Conservation (phyloP, 2,888 invertebrate species). For the Oxyscelio sp. region DNA sequence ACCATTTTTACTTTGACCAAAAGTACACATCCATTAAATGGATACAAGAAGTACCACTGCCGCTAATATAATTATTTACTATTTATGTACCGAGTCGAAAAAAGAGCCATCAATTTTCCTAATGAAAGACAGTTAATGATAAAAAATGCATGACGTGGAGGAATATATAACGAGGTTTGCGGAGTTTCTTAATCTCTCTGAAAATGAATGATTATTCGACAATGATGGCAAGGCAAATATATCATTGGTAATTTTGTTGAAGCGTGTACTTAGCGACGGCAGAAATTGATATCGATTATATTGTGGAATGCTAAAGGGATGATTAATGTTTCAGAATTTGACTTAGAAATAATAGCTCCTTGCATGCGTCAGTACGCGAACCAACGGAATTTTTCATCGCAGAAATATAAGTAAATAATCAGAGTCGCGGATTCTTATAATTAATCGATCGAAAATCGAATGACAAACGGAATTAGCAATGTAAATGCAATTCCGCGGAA, state of each 20-base stretch:
- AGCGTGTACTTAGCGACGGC: constrained; percentile 68
- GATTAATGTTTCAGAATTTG: constrained; percentile 65
- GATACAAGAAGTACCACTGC: constrained; percentile 20
- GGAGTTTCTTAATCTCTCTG: constrained; percentile 44
- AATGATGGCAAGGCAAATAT: constrained; percentile 59
- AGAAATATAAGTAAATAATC: constrained; percentile 30
- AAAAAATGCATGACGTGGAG: constrained; percentile 52
- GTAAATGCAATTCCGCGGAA: constrained; percentile 50
- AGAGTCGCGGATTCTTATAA: constrained; percentile 21
- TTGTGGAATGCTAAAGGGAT: constrained; percentile 64
- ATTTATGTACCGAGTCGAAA: constrained; percentile 10
- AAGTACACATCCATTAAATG: too few species aligned
- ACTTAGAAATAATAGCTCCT: constrained; percentile 63
- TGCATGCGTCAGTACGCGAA: constrained; percentile 31
- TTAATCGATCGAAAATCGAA: constrained; percentile 40
- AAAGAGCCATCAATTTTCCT: constrained; percentile 31
- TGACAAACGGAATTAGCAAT: constrained; percentile 49
- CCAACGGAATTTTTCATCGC: constrained; percentile 21
- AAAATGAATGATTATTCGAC: constrained; percentile 67
- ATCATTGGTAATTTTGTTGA: constrained; percentile 66
- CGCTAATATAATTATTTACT: constrained; percentile 4
- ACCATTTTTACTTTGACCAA: too few species aligned
- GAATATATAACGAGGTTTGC: constrained; percentile 43
- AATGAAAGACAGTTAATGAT: constrained; percentile 52
- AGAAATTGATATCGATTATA: constrained; percentile 72